These are phyloP conservation scores for Leucophenga maculata DNA, from an alignment of 2,888 invertebrate genomes.

Conservation along the genomic window DNA sequence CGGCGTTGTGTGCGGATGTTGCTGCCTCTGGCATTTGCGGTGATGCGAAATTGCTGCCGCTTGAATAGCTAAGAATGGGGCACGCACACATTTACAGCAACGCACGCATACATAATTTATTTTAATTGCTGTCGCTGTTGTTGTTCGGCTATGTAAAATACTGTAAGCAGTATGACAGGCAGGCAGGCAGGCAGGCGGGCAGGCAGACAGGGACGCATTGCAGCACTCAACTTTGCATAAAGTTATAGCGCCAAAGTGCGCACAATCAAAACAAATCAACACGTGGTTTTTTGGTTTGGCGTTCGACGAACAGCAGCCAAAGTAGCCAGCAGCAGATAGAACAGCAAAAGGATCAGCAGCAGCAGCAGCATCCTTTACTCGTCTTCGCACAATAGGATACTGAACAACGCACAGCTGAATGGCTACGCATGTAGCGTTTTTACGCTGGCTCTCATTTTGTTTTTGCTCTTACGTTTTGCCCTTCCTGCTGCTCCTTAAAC, in stretches of 20 bases:
- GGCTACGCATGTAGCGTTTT: too few species aligned
- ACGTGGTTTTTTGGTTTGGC: conserved; percentile 64
- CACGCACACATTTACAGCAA: too few species aligned
- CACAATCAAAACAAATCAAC: conserved; percentile 71
- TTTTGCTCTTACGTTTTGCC: too few species aligned
- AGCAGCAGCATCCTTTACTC: conserved; percentile 21
- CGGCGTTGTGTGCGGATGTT: neutral
- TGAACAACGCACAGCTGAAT: too few species aligned
- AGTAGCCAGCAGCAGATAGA: conserved; percentile 27
- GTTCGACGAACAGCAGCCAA: neutral
- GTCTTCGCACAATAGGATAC: too few species aligned
- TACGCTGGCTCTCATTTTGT: too few species aligned
- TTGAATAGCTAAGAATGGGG: too few species aligned
- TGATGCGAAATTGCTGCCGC: too few species aligned
- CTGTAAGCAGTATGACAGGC: neutral
- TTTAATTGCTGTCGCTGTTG: neutral
- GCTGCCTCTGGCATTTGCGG: too few species aligned
- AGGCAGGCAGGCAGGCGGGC: too few species aligned
- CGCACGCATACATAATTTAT: too few species aligned
- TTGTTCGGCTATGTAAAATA: neutral
- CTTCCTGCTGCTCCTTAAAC: too few species aligned
- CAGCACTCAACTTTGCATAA: conserved; percentile 31
- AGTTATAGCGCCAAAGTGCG: conserved; percentile 61
- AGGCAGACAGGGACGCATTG: neutral
- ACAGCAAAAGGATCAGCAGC: conserved; percentile 15